These are phyloP conservation scores for Coregonus suidteri DNA, from an alignment of 2,797 vertebrate species.

Conservation along the genomic window DNA sequence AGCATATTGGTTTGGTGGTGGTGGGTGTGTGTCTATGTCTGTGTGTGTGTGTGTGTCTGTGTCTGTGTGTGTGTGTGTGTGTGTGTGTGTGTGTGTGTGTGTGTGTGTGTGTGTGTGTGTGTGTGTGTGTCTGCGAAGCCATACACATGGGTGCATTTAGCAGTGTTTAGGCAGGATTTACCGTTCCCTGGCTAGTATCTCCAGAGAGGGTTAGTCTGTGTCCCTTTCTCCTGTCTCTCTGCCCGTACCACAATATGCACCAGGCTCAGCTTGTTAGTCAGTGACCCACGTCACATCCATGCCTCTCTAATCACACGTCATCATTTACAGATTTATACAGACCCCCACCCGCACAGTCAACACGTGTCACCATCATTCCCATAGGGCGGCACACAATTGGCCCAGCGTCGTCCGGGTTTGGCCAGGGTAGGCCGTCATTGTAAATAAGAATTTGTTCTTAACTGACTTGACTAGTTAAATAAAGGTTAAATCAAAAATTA, in stretches of 20 bases:
- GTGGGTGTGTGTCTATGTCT: neutral
- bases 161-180: neutral
- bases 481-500: too few relatives aligned
- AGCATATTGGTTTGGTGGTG: neutral
- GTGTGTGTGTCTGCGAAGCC: neutral
- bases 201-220: too few relatives aligned
- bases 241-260: neutral
- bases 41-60: too few relatives aligned
- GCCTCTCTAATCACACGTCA: neutral
- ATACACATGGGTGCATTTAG: neutral
- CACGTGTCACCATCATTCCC: neutral
- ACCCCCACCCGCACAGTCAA: neutral
- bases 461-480: too few relatives aligned
- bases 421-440: too few relatives aligned
- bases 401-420: too few relatives aligned
- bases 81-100: too few relatives aligned
- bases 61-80: too few relatives aligned
- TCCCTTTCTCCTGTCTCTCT: neutral
- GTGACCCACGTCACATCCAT: neutral
- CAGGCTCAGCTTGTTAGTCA: neutral
- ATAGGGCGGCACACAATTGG: too few relatives aligned
- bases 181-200: too few relatives aligned
- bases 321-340: neutral
- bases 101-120: neutral
- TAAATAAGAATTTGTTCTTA: too few relatives aligned